These are phyloP conservation scores for Calonectris borealis DNA, from an alignment of 2,113 vertebrate genomes.

Conservation along the genomic window DNA sequence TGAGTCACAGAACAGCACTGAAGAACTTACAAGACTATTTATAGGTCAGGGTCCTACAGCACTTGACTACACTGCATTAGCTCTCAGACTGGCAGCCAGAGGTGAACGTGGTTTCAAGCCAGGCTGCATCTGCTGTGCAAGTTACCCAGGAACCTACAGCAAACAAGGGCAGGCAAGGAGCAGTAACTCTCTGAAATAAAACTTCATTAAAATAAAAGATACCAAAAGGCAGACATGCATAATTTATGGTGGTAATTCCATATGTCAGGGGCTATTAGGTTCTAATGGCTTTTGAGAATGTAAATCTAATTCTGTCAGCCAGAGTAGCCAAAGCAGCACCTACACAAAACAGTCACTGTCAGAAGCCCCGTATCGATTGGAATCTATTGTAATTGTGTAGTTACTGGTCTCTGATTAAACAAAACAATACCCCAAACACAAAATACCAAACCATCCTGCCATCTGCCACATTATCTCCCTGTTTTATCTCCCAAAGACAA, in stretches of 20 bases:
- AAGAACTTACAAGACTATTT: conserved; percentile 3
- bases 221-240: conserved; percentile 61
- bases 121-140: conserved; percentile 33
- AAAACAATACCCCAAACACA: neutral
- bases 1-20: conserved; percentile 55
- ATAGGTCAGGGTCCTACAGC: conserved; percentile 18
- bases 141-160: conserved; percentile 34
- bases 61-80: conserved; percentile 8
- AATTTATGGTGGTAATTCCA: conserved; percentile 41
- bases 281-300: conserved; percentile 35
- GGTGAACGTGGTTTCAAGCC: neutral
- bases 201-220: conserved; percentile 57
- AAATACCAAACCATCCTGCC: conserved; percentile 41
- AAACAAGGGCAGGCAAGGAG: conserved; percentile 45
- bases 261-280: conserved; percentile 28
- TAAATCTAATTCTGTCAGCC: conserved; percentile 38
- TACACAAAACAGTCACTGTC: conserved; percentile 42
- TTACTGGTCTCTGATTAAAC: conserved; percentile 33
- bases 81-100: neutral
- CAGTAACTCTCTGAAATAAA: conserved; percentile 51
- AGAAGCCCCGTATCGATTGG: conserved; percentile 33
- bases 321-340: conserved; percentile 32
- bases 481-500: neutral
- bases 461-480: conserved; percentile 22
- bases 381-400: conserved; percentile 54